phyloP scores from a whole-genome alignment of 2,113 vertebrate genomes.

The Burhinus oedicnemus region DNA sequence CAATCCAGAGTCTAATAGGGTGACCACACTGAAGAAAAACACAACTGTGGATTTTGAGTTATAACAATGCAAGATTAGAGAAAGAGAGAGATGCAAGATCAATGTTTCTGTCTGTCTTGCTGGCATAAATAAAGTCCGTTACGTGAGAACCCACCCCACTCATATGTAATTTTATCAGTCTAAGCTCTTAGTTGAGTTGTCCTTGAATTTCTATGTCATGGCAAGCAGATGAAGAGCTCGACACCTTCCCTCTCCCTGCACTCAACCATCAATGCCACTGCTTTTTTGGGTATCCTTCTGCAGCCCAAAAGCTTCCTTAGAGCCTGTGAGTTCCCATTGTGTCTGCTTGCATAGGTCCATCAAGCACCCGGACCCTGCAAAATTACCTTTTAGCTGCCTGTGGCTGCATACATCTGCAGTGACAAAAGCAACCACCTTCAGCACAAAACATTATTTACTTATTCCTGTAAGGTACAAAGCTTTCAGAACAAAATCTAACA shows the following conservation, averaged over 20 bases:
- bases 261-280: not conserved
- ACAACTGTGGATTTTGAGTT: not conserved
- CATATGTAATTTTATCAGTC: not conserved
- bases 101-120: not conserved
- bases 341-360: not conserved
- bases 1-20: not conserved
- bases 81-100: not conserved
- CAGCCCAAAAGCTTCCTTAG: not conserved
- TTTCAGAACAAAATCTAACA: constrained; percentile 12
- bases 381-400: not conserved
- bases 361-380: not conserved
- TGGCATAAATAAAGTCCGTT: not conserved
- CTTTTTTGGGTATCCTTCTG: not conserved
- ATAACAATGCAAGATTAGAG: not conserved
- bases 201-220: not conserved
- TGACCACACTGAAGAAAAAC: not conserved
- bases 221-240: fast-evolving
- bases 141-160: not conserved
- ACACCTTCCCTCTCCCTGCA: not conserved
- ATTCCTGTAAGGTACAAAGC: not conserved
- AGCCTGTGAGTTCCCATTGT: not conserved
- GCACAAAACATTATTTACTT: not conserved
- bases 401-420: not conserved
- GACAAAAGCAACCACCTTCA: not conserved
- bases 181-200: not conserved